Base-by-base conservation (phyloP, 2,888 invertebrate genomes). In the Steinernema hermaphroditum region DNA sequence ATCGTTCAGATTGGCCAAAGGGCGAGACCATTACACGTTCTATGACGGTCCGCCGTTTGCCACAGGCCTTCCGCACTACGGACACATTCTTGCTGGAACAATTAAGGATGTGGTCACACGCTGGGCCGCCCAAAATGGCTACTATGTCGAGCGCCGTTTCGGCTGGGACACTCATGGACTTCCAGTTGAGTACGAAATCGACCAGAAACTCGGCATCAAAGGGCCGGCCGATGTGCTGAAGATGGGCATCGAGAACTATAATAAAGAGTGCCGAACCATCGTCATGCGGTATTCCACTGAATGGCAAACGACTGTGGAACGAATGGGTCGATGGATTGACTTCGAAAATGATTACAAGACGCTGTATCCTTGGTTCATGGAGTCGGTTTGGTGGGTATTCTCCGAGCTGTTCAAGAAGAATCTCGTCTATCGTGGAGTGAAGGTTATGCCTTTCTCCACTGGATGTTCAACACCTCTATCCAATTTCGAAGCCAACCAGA, bases 31-130 rank as follows among this genome's bases (percentile, higher is more conserved):
- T 91, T 93, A 89, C 88, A 92, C 95, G 0, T 98, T 98, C 88
- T 98, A 95, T 87, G 98, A 99, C 91, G 98, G 98, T 0, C 98
- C 98, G 34, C 98, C 98, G 6, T 99, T 98, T 90, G 98, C 98
- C 0, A 99, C 98, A 2, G 98, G 98, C 0, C 89, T 98, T 76
- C 98, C 98, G 0, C 98, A 98, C 89, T 99, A 98, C 88, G 98
- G 98, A 0, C 98, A 99, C 86, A 94, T 99, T 75, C 90, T 98
- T 76, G 94, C 97, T 69, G 96, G 98, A 41, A 96, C 97, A 1
- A 96, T 98, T 80, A 99, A 98, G 89, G 98, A 98, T 88, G 92
- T 96, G 76, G 94, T 98, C 0, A 96, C 97, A 0, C 90, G 98
- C 74, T 97, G 94, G 90, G 96, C 96, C 0, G 94, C 96, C 87